Evolutionary conservation across 1,140 invertebrate genomes (phyloP), one percentile per base, ranked within the genome.

Genomic region (Drosophila watanabei): DNA sequence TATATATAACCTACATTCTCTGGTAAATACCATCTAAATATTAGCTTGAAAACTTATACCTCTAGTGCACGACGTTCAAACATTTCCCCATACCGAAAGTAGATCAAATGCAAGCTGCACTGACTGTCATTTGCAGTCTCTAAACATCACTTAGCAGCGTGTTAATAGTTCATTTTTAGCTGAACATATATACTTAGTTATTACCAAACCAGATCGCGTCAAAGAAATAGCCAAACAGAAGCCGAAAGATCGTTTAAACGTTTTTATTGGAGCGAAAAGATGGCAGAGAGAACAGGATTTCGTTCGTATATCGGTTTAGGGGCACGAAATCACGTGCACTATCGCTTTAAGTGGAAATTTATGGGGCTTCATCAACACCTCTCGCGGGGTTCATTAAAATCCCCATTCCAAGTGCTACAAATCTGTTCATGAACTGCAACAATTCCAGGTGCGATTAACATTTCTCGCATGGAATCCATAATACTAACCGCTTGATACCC

Each of bases 401-500:
- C 3, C 56, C 48, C 48, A 59, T 20, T 78, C 24, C 35, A 61
- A 56, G n/a, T 77, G 66, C 56, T 33, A 60, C 41, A 69, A 69
- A 62, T 56, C 46, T 59, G 54, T 66, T 66, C 20, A 59, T 75
- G 46, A 78, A 69, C 39, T 76, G 37, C 46, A 73, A 49, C 33
- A 59, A 72, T 73, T 71, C 30, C 32, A 60, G 33, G 14, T 28
- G 24, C 54, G 33, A 72, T 73, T 60, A 60, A 37, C 45, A 61
- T 60, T 73, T 60, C n/a, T 39, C 18, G 35, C 13, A 28, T 39
- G 35, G 14, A 65, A 76, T 76, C 32, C 43, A 24, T 41, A 28
- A 13, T 68, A 51, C 37, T 32, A n/a, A 28, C 35, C 0, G 14
- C 35, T n/a, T 9, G 18, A 32, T 56, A 69, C 68, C 49, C 49